Percentiles rank a stretch among this genome's conserved stretches.
Conservation (phyloP, 2,113 vertebrate genomes). For the Dromiciops gliroides region DNA sequence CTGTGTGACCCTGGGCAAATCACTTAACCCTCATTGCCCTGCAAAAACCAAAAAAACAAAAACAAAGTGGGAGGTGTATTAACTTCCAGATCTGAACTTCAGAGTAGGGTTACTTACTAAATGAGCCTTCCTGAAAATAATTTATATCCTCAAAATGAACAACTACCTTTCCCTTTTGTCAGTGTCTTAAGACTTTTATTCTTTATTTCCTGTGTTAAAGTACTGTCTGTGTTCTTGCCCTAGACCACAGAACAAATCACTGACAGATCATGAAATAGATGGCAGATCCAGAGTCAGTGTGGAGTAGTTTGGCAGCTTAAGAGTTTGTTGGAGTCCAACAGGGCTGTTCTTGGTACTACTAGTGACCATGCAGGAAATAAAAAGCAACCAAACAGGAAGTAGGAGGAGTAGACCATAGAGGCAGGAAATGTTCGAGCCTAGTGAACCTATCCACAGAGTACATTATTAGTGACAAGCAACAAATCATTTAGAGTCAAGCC, state of each 20-base stretch:
- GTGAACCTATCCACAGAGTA: constrained; percentile 32
- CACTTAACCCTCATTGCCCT: too few species aligned
- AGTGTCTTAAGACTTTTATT: constrained; percentile 49
- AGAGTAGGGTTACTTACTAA: not conserved
- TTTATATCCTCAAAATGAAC: constrained; percentile 23
- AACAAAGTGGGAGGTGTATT: not conserved
- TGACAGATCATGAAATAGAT: constrained; percentile 62
- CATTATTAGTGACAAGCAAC: constrained; percentile 24
- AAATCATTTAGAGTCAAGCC: constrained; percentile 36
- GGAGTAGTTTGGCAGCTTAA: constrained; percentile 38
- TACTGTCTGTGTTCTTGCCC: constrained; percentile 30
- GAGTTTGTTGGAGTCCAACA: constrained; percentile 33
- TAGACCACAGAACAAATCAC: constrained; percentile 40
- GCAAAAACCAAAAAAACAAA: too few species aligned
- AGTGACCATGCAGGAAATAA: constrained; percentile 67
- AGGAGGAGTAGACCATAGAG: constrained; percentile 49
- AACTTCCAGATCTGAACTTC: constrained; percentile 10
- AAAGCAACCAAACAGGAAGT: constrained; percentile 75
- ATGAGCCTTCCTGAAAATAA: constrained; percentile 23
- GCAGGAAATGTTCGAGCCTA: constrained; percentile 52
- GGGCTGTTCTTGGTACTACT: constrained; percentile 23
- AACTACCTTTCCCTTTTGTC: constrained; percentile 44
- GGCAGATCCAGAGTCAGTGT: constrained; percentile 23
- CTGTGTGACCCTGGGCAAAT: too few species aligned
- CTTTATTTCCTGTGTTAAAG: constrained; percentile 68